phyloP scores from a whole-genome alignment of 2,797 vertebrate genomes.

The Ispidina lecontei region DNA sequence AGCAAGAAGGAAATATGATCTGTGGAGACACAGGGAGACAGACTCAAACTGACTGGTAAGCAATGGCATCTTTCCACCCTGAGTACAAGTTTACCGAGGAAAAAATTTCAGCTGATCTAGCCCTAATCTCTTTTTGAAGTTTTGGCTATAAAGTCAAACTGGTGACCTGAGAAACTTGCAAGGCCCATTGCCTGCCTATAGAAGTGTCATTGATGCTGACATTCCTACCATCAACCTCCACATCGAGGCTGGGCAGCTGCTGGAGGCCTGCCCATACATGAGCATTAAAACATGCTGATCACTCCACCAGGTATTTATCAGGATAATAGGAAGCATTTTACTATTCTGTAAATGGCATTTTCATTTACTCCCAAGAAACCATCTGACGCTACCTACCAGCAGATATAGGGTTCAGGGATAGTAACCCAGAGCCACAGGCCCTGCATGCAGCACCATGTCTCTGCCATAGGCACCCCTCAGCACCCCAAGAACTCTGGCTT shows the following conservation, averaged over 20 bases:
- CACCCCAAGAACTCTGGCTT: rapidly evolving
- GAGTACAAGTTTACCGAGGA: neutral
- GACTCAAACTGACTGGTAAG: neutral
- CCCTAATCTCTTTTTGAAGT: neutral
- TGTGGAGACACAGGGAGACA: neutral
- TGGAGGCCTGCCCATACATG: neutral
- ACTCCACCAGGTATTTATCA: neutral
- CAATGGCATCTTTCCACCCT: neutral
- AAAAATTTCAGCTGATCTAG: neutral
- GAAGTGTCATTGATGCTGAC: neutral
- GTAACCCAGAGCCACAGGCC: too few species aligned
- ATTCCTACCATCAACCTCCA: neutral
- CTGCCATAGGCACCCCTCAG: rapidly evolving
- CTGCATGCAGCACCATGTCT: rapidly evolving
- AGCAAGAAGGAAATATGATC: conserved; percentile 31
- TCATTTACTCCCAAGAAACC: neutral
- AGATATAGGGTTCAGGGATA: neutral
- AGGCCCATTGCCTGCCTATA: neutral
- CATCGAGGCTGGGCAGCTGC: too few species aligned
- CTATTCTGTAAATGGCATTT: neutral
- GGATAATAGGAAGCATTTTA: neutral
- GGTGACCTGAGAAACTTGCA: neutral
- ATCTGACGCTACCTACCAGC: neutral
- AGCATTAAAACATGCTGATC: neutral
- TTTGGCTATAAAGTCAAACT: neutral